A percentile compares a stretch with the other conserved stretches of the same genome.
These are phyloP conservation scores for Pangasius mekongensis DNA, from an alignment of 2,797 vertebrate genomes.

Conservation along the genomic window DNA sequence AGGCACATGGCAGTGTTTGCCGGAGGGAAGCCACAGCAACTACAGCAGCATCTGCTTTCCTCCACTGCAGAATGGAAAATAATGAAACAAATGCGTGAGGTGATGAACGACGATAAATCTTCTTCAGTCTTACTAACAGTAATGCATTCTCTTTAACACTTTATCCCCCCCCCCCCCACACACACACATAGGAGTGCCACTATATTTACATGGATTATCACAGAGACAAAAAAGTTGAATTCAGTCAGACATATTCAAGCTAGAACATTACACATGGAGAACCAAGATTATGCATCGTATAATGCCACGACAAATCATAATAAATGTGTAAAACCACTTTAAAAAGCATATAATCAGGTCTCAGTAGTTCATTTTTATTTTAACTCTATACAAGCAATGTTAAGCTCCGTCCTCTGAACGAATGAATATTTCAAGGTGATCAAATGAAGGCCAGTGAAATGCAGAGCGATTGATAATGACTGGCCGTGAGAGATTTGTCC, in stretches of 20 bases:
- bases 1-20: constrained; percentile 32
- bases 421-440: constrained; percentile 38
- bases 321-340: constrained; percentile 31
- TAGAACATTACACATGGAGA: constrained; percentile 18
- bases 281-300: constrained; percentile 10
- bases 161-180: not conserved
- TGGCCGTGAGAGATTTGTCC: constrained; percentile 47
- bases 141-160: constrained; percentile 15
- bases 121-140: constrained; percentile 14
- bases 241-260: constrained; percentile 27
- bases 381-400: constrained; percentile 15
- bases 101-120: not conserved
- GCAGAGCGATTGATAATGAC: constrained; percentile 43
- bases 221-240: constrained; percentile 36
- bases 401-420: constrained; percentile 20
- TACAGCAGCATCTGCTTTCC: constrained; percentile 30
- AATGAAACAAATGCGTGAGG: not conserved
- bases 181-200: not conserved
- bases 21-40: constrained; percentile 27
- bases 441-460: constrained; percentile 48
- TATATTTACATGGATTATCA: constrained; percentile 36
- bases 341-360: constrained; percentile 20
- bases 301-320: constrained; percentile 35
- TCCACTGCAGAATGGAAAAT: constrained; percentile 23
- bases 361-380: constrained; percentile 21